Conservation (phyloP, 2,888 invertebrate genomes). For the Eupithecia inturbata region DNA sequence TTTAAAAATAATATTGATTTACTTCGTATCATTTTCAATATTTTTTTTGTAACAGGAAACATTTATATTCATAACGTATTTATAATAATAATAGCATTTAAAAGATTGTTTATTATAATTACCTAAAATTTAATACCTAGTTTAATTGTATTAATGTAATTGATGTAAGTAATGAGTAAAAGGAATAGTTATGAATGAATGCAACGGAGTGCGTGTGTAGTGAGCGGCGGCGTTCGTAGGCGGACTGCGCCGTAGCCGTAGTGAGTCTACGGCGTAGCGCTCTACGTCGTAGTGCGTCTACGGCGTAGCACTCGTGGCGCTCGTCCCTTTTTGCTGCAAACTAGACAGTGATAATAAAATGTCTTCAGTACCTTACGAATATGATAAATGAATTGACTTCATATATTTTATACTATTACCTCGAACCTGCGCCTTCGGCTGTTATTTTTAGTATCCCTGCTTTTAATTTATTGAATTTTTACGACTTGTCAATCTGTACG, state of each 20-base stretch:
- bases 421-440: conserved; percentile 82
- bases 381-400: conserved; percentile 84
- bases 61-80: conserved; percentile 85
- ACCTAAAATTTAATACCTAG: conserved; percentile 84
- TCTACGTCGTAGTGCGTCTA: conserved; percentile 49
- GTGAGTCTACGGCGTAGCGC: conserved; percentile 39
- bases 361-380: conserved; percentile 80
- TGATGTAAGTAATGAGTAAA: conserved; percentile 82
- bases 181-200: conserved; percentile 77
- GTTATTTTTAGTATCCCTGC: conserved; percentile 80
- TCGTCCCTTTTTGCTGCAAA: conserved; percentile 59
- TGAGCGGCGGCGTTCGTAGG: conserved; percentile 66
- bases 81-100: conserved; percentile 85
- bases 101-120: conserved; percentile 85
- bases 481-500: conserved; percentile 73
- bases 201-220: conserved; percentile 77
- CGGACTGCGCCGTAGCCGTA: conserved; percentile 39
- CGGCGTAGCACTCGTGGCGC: conserved; percentile 44
- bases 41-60: conserved; percentile 85
- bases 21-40: conserved; percentile 84
- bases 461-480: conserved; percentile 80
- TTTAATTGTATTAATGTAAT: conserved; percentile 84
- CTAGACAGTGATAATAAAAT: conserved; percentile 74
- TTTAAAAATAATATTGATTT: conserved; percentile 84
- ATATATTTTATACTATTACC: conserved; percentile 80